Evolutionary conservation across 1,140 invertebrate genomes (phyloP), one percentile per base, ranked within the genome.

Genomic region (Papilio polyxenes): DNA sequence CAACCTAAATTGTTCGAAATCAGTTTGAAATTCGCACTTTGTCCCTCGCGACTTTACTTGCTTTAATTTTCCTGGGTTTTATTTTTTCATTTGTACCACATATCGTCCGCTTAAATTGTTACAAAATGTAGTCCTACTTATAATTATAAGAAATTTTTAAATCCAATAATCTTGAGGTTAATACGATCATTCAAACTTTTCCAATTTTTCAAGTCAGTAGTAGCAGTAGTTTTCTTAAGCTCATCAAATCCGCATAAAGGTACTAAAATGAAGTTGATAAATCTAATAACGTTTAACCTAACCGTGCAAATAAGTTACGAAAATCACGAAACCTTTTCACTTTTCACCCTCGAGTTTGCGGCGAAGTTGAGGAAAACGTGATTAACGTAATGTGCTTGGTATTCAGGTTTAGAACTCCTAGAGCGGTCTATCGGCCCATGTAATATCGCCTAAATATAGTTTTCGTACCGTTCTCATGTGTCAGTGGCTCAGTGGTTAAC

Each of bases 321-420:
- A 72, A 75, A 75, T 75, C 74, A 20, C 20, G 75, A 23, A 51
- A 53, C 75, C 44, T 75, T 77, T 77, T 77, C 75, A 53, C 75
- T 77, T 77, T 77, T 51, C 48, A 77, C 75, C 75, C 75, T 56
- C 49, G 75, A 77, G 49, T 53, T 72, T 77, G 75, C 48, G 75
- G 49, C 23, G 48, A 77, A 53, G 75, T 77, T 77, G 48, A 23
- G 49, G 75, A 77, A 76, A 77, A 77, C 10, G 44, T 77, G 75
- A 77, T 77, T 77, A 77, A 77, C 75, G 75, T 77, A 77, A 77
- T 77, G 75, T 53, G 75, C 23, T 53, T 53, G 49, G 44, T 53
- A 77, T 77, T 77, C 75, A 53, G 44, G 49, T 53, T 53, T 77
- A 77, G 75, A 23, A 77, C 44, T 31, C 44, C 49, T 77, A 17